Conservation (phyloP, 2,113 vertebrate genomes). For the Lontra canadensis region DNA sequence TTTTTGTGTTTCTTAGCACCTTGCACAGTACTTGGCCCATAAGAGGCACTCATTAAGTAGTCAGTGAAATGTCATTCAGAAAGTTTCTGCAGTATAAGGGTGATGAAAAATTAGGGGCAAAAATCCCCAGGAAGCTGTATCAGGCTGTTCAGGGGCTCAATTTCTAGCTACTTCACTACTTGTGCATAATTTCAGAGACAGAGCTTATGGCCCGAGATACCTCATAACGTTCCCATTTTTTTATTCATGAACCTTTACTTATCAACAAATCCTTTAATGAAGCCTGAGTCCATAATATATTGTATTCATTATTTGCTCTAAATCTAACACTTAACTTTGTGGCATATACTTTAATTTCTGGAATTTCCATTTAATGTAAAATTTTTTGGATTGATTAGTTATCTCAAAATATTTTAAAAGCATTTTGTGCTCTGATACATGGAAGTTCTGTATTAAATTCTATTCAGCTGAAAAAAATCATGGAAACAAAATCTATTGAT, state of each 20-base stretch:
- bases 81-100: neutral
- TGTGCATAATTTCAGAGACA: conserved; percentile 3
- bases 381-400: conserved; percentile 25
- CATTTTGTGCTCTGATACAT: neutral
- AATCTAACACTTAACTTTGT: neutral
- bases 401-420: conserved; percentile 54
- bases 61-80: neutral
- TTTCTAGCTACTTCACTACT: neutral
- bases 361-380: conserved; percentile 18
- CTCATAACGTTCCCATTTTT: neutral
- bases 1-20: neutral
- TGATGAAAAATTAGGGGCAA: neutral
- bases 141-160: neutral
- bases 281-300: neutral
- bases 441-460: conserved; percentile 7
- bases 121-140: neutral
- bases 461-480: conserved; percentile 35
- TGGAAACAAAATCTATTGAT: conserved; percentile 27
- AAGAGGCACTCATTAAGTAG: neutral
- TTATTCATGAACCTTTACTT: conserved; percentile 1
- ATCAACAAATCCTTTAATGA: neutral
- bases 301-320: conserved; percentile 1
- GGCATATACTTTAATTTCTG: neutral
- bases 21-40: neutral
- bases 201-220: neutral